Base-by-base conservation (phyloP, 2,113 vertebrate genomes). In the Bos indicus region DNA sequence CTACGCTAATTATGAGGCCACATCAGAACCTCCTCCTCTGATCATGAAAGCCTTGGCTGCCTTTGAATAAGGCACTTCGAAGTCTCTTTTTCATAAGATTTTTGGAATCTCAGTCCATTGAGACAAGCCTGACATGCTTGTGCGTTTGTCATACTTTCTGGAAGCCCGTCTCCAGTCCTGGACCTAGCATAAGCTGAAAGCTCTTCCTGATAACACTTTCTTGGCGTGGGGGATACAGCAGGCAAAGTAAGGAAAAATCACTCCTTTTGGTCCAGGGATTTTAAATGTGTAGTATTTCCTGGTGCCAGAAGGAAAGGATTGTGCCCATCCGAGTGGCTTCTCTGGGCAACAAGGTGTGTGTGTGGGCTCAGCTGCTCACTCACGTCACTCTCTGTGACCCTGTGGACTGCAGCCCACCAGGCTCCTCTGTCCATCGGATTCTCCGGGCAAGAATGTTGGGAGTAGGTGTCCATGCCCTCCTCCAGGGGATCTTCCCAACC, bases 41-140 rank as follows among this genome's bases (percentile, higher is more conserved):
- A 54, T 77, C 87, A 95, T 97, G 97, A 95, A 97, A 97, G 91
- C 86, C 81, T 91, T 96, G 74, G 46, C 54, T 90, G 62, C 19
- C 93, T 97, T 94, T 91, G 89, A 96, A 90, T 94, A 57, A 95
- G 21, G 85, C 62, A 97, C 89, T 97, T 98, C 97, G 97, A 98
- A 96, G 95, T 97, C 83, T 98, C 36, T 43, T 40, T 96, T 94
- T 88, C 60, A 62, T 60, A 84, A 74, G 78, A 67, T 80, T 97
- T 94, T 85, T 93, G 93, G 98, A 95, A 94, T 85, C 93, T 92
- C 62, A 78, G 43, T 52, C 25, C 96, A 81, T 67, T 83, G 92
- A 97, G 67, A 93, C 86, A 83, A 95, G 94, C n/a, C 89, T 98
- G 98, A 97, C 64, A 88, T 30, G 36, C 19, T 33, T 51, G 8